Base-by-base conservation (phyloP, 2,888 invertebrate genomes). In the Sceliomorpha sp. region DNA sequence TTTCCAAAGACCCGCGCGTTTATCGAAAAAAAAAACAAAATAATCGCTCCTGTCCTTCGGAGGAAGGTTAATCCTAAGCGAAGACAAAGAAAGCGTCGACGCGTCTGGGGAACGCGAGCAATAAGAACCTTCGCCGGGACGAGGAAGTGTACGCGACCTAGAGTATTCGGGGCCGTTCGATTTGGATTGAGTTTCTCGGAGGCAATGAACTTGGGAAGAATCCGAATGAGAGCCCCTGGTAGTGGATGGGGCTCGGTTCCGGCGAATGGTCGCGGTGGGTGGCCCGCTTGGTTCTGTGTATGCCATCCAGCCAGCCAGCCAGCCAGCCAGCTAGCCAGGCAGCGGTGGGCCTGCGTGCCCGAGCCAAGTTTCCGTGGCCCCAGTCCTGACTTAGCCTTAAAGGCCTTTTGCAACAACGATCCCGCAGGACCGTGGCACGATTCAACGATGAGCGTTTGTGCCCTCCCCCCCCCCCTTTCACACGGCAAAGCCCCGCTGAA, bases 291-390 rank as follows among this genome's bases (percentile, higher is more conserved):
- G 77, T 78, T 83, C 83, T 79, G 82, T 89, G 89, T 91, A 90
- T 90, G 91, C 91, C 90, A 90, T 89, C 89, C 89, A 84, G 87
- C 84, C 88, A 87, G 88, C 87, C 87, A 90, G 90, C 86, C 89
- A 72, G 91, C 90, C 90, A 90, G 89, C 81, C 80, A 79, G 90
- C 89, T 90, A 87, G 88, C 88, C 89, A 88, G 89, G 89, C 89
- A 89, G 87, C 89, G n/a, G n/a, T 88, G 90, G 90, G 90, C 89
- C 89, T 79, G 79, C 82, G 79, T 79, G 81, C 80, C 77, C 55
- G 60, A 53, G 67, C 68, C 69, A 51, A 64, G 67, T 70, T 70
- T 63, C 64, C 68, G 72, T 72, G 59, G 63, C 55, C 56, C 48
- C 62, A 44, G 42, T 42, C 36, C 42, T 44, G 68, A 59, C 66